phyloP scores from a whole-genome alignment of 1,140 invertebrate genomes.

The Drosophila sulfurigaster region DNA sequence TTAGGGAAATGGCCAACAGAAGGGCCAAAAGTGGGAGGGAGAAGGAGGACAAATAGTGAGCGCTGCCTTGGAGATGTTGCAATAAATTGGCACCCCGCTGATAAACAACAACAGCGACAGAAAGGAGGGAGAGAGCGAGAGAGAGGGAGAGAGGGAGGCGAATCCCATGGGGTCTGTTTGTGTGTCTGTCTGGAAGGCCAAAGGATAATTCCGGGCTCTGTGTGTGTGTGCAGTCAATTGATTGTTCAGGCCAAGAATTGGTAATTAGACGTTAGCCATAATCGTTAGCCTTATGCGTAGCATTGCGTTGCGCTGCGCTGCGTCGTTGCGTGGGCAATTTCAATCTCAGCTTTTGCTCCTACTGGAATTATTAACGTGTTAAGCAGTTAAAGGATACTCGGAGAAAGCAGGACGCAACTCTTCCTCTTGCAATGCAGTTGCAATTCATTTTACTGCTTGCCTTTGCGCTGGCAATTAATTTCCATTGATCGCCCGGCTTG shows the following conservation, averaged over 20 bases:
- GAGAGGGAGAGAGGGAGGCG: too few relatives aligned
- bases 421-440: background rate
- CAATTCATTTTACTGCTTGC: background rate
- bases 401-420: background rate
- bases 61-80: slow-evolving; percentile 29
- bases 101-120: slow-evolving; percentile 10
- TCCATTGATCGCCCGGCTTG: slow-evolving; percentile 7
- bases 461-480: slow-evolving; percentile 21
- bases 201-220: background rate
- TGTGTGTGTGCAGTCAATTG: slow-evolving; percentile 23
- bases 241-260: slow-evolving; percentile 32
- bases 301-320: too few relatives aligned
- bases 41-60: background rate
- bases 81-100: slow-evolving; percentile 42
- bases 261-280: slow-evolving; percentile 33
- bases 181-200: background rate
- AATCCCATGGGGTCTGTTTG: background rate
- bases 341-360: background rate
- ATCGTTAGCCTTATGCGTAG: slow-evolving; percentile 11
- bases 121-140: background rate
- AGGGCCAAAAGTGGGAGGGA: too few relatives aligned
- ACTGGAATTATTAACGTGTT: slow-evolving; percentile 7
- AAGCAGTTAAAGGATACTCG: background rate
- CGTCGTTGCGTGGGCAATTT: background rate
- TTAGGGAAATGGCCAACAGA: background rate